Conservation (phyloP, 2,797 vertebrate genomes). For the Lateolabrax maculatus region DNA sequence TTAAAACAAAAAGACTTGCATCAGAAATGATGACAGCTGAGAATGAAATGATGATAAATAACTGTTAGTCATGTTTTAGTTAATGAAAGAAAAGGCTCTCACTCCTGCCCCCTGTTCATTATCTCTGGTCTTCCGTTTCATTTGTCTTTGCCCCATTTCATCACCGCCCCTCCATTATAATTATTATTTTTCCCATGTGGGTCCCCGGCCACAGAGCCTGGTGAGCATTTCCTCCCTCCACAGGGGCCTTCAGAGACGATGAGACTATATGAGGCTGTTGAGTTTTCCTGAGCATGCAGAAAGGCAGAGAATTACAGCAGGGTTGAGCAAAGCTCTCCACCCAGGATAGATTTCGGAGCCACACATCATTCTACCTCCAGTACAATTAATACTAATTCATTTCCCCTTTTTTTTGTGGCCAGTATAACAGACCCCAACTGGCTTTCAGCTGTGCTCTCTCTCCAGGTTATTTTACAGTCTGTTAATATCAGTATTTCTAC, state of each 20-base stretch:
- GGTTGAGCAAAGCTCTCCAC: slow-evolving; percentile 28
- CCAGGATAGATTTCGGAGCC: slow-evolving; percentile 7
- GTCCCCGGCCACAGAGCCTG: slow-evolving; percentile 11
- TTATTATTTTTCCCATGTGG: slow-evolving; percentile 37
- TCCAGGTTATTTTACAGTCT: slow-evolving; percentile 10
- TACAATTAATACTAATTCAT: slow-evolving; percentile 35
- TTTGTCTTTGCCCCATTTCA: slow-evolving; percentile 41
- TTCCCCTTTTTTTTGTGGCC: slow-evolving; percentile 8
- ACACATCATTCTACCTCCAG: slow-evolving; percentile 20
- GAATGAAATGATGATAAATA: slow-evolving; percentile 68
- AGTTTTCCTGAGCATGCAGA: slow-evolving; percentile 23
- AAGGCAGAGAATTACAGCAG: slow-evolving; percentile 37
- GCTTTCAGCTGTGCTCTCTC: slow-evolving; percentile 12
- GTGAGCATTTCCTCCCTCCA: slow-evolving; percentile 22
- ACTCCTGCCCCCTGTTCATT: slow-evolving; percentile 41
- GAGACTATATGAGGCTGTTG: slow-evolving; percentile 15
- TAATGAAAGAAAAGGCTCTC: slow-evolving; percentile 33
- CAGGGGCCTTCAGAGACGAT: slow-evolving; percentile 1
- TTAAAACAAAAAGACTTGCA: slow-evolving; percentile 70
- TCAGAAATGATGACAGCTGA: slow-evolving; percentile 57
- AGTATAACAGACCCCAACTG: neutral
- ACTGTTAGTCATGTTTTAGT: slow-evolving; percentile 42
- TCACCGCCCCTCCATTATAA: slow-evolving; percentile 34
- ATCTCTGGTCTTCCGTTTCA: slow-evolving; percentile 50
- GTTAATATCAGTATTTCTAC: slow-evolving; percentile 30